A percentile compares a stretch with the other conserved stretches of the same genome.
Conservation (phyloP, 2,113 vertebrate species). For the Muntiacus muntjak region DNA sequence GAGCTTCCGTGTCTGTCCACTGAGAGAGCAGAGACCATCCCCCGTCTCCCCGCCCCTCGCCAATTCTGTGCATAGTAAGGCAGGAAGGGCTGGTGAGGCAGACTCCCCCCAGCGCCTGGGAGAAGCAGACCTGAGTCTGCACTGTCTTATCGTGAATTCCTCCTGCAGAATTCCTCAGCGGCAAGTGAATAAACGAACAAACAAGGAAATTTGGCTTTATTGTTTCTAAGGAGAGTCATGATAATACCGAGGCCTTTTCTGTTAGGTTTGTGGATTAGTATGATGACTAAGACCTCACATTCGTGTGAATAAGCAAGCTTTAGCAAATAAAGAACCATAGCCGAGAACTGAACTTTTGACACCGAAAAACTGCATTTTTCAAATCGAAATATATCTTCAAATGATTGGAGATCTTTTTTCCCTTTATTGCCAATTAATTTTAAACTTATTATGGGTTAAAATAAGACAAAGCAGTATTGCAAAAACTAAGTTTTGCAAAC, state of each 20-base stretch:
- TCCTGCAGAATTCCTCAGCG: constrained; percentile 86
- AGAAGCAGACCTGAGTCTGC: constrained; percentile 92
- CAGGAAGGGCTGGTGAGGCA: constrained; percentile 87
- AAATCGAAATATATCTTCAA: constrained; percentile 67
- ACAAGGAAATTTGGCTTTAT: constrained; percentile 47
- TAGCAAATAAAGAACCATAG: constrained; percentile 79
- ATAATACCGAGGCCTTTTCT: constrained; percentile 61
- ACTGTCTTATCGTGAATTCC: constrained; percentile 91
- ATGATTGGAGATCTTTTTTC: constrained; percentile 67
- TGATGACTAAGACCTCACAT: constrained; percentile 76
- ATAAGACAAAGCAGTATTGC: constrained; percentile 72
- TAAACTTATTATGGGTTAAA: constrained; percentile 74
- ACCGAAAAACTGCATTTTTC: constrained; percentile 72
- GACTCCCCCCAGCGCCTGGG: constrained; percentile 91
- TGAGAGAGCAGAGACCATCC: constrained; percentile 90
- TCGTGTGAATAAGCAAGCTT: constrained; percentile 75
- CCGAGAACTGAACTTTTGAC: constrained; percentile 73
- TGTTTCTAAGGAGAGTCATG: constrained; percentile 58
- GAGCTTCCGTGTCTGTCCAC: constrained; percentile 85
- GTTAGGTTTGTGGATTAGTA: constrained; percentile 73
- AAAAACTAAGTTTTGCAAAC: constrained; percentile 77
- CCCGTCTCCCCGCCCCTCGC: neutral
- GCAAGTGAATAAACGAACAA: constrained; percentile 89
- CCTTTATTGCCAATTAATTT: constrained; percentile 75
- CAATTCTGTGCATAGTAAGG: constrained; percentile 88